Conservation (phyloP, 2,797 vertebrate genomes). For the Xerus rutilus region DNA sequence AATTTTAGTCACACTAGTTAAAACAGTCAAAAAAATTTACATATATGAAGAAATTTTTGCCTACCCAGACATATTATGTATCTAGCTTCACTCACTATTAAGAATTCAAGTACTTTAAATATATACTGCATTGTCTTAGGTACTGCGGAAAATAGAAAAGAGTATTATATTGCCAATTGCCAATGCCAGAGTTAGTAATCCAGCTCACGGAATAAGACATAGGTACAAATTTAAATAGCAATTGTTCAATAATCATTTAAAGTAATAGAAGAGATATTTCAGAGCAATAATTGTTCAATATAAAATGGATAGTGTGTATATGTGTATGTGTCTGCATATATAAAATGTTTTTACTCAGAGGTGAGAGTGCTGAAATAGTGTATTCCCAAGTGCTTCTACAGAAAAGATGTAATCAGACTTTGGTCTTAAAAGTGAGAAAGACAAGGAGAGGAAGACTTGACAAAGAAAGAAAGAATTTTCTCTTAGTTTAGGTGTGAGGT, state of each 20-base stretch:
- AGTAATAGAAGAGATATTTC: background rate
- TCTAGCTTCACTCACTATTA: background rate
- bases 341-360: background rate
- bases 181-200: background rate
- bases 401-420: background rate
- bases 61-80: background rate
- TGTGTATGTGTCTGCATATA: rapidly evolving
- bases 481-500: background rate
- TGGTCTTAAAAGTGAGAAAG: background rate
- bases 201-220: background rate
- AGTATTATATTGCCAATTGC: background rate
- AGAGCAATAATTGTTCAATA: background rate
- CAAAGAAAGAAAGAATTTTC: background rate
- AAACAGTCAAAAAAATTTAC: background rate
- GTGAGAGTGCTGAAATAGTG: background rate
- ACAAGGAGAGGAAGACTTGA: background rate
- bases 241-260: background rate
- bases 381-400: background rate
- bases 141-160: background rate
- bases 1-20: background rate
- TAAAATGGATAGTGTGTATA: background rate
- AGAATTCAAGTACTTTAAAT: conserved; percentile 8
- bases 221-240: background rate
- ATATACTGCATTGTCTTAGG: background rate
- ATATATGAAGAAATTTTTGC: conserved; percentile 11